Percentiles rank a stretch among this genome's conserved stretches.
Conservation (phyloP, 2,797 vertebrate genomes). For the Cyprinella venusta region DNA sequence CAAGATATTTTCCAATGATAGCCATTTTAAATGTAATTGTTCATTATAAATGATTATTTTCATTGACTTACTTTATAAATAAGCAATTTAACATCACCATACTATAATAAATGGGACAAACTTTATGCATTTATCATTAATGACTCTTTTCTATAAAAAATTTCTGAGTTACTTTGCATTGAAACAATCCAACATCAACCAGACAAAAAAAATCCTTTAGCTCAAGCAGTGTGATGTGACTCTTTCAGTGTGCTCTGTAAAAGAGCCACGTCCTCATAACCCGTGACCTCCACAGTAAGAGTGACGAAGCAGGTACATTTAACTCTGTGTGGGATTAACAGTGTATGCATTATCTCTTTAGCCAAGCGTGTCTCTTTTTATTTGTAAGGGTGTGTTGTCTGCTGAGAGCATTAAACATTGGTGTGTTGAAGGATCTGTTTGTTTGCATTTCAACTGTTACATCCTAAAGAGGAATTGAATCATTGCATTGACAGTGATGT, state of each 20-base stretch:
- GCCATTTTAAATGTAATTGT: neutral
- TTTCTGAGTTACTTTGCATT: neutral
- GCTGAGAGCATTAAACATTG: neutral
- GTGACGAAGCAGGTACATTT: neutral
- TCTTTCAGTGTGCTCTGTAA: neutral
- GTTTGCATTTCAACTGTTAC: neutral
- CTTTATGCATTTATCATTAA: neutral
- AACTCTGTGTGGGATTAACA: neutral
- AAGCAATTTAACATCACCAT: neutral
- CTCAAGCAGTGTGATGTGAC: neutral
- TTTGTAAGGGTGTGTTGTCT: constrained; percentile 12
- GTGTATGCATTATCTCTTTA: neutral
- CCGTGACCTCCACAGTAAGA: neutral
- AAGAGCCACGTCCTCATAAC: constrained; percentile 16
- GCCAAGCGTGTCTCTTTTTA: neutral
- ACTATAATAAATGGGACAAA: neutral
- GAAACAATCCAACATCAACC: neutral
- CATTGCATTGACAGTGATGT: neutral
- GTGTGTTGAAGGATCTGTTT: neutral
- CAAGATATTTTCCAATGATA: neutral
- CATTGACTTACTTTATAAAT: neutral
- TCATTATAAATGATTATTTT: neutral
- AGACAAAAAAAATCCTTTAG: neutral
- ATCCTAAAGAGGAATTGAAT: neutral
- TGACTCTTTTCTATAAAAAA: neutral